Conservation (phyloP, 2,113 vertebrate genomes). For the Neomonachus schauinslandi region DNA sequence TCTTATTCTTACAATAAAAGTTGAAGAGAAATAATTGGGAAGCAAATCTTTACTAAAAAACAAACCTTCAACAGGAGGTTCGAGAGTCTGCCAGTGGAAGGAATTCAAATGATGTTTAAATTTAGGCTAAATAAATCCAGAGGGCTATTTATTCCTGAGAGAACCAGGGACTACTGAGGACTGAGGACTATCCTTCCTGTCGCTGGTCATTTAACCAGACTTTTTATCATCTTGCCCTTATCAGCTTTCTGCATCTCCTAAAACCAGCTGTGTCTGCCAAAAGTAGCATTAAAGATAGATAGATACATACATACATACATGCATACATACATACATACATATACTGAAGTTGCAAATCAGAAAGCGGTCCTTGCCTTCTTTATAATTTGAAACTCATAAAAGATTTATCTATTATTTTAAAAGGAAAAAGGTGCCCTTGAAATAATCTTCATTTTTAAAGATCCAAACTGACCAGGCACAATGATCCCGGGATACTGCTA, state of each 20-base stretch:
- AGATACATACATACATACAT: neutral
- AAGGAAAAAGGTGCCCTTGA: neutral
- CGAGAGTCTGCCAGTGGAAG: constrained; percentile 15
- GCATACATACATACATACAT: neutral
- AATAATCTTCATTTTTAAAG: constrained; percentile 24
- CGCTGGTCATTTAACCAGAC: neutral
- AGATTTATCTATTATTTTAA: neutral
- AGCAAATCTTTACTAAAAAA: constrained; percentile 42
- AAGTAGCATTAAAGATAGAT: neutral
- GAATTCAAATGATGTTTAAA: constrained; percentile 42
- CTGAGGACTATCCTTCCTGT: neutral
- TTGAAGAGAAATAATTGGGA: neutral
- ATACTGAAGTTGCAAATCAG: neutral
- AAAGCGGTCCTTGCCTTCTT: neutral
- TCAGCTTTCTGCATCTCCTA: neutral
- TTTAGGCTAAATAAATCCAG: neutral
- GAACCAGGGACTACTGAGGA: neutral
- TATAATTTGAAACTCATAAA: constrained; percentile 8
- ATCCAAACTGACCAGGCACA: neutral
- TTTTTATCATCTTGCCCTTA: neutral
- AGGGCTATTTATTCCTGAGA: neutral
- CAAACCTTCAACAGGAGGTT: neutral
- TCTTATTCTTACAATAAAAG: neutral
- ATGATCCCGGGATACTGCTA: neutral
- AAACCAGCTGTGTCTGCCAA: neutral